A percentile compares a stretch with the other conserved stretches of the same genome.
Conservation (phyloP, 1,140 invertebrate genomes). For the Ptiloglossa arizonensis region DNA sequence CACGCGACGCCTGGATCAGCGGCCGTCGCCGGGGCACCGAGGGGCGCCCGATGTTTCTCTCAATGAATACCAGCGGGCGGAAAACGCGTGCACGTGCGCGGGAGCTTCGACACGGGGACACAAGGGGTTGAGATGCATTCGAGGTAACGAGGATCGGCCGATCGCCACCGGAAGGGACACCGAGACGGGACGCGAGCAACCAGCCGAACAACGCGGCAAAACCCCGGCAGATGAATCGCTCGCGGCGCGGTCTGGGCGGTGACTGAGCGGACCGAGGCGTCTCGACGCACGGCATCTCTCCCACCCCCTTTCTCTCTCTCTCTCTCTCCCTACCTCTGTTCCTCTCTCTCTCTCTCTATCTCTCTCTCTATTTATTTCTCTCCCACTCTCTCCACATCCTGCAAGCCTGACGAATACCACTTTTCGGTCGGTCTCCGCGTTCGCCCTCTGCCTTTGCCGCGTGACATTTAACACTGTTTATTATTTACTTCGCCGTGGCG, state of each 20-base stretch:
- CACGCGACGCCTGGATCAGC: conserved; percentile 16
- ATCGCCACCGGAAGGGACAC: neutral
- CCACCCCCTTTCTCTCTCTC: conserved; percentile 60
- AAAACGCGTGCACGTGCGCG: neutral
- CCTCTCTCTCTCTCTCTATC: neutral
- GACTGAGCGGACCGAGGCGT: conserved; percentile 78
- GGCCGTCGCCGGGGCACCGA: neutral
- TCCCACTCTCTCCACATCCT: conserved; percentile 13
- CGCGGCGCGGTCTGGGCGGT: conserved; percentile 79
- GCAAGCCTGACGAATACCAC: conserved; percentile 31
- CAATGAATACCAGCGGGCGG: neutral
- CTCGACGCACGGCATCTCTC: conserved; percentile 76
- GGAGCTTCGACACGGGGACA: too few species aligned
- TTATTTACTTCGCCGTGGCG: neutral
- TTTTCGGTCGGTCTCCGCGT: conserved; percentile 26
- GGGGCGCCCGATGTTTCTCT: neutral
- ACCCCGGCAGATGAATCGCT: conserved; percentile 62
- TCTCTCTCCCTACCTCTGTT: conserved; percentile 54
- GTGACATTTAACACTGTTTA: conserved; percentile 6
- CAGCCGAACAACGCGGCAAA: conserved; percentile 4
- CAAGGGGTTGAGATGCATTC: conserved; percentile 8
- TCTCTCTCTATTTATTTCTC: too few species aligned
- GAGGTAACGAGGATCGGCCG: neutral
- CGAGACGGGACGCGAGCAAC: neutral
- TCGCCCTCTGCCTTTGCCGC: neutral